Evolutionary conservation across 2,888 invertebrate species (phyloP).

Genomic region (Rhyacophila evoluta): DNA sequence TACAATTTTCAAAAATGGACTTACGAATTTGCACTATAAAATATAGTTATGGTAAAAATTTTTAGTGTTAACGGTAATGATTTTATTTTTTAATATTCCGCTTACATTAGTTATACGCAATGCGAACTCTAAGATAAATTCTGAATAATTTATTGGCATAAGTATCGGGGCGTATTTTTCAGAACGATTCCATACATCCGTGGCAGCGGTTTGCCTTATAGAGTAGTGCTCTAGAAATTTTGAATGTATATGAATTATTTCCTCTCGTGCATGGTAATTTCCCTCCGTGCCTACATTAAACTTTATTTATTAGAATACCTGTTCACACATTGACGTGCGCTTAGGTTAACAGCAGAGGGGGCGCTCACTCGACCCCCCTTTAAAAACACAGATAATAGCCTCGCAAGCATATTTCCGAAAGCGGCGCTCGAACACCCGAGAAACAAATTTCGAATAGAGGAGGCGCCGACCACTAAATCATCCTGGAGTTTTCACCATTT

Average conservation of each 20-base stretch:
- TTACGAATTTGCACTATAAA: no score
- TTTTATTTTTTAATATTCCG: no score
- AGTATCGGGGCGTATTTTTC: background rate
- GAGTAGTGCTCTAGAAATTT: background rate
- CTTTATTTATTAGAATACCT: constrained; percentile 24
- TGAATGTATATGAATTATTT: constrained; percentile 12
- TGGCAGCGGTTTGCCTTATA: background rate
- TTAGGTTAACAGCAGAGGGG: background rate
- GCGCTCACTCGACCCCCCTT: background rate
- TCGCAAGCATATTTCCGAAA: constrained; percentile 24
- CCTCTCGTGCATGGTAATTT: constrained; percentile 2
- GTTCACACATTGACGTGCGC: constrained; percentile 22
- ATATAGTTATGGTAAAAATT: no score
- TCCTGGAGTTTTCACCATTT: constrained; percentile 18
- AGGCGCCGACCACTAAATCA: constrained; percentile 16
- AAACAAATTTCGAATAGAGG: constrained; percentile 18
- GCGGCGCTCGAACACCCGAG: constrained; percentile 24
- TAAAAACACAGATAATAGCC: constrained; percentile 24
- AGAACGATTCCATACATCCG: constrained; percentile 1
- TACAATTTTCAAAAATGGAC: no score
- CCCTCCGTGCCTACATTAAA: background rate
- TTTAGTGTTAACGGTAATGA: no score
- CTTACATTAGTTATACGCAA: no score
- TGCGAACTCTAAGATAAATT: background rate
- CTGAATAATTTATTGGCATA: background rate